Evolutionary conservation across 1,140 invertebrate species (phyloP).

Genomic region (Drosophila erecta): DNA sequence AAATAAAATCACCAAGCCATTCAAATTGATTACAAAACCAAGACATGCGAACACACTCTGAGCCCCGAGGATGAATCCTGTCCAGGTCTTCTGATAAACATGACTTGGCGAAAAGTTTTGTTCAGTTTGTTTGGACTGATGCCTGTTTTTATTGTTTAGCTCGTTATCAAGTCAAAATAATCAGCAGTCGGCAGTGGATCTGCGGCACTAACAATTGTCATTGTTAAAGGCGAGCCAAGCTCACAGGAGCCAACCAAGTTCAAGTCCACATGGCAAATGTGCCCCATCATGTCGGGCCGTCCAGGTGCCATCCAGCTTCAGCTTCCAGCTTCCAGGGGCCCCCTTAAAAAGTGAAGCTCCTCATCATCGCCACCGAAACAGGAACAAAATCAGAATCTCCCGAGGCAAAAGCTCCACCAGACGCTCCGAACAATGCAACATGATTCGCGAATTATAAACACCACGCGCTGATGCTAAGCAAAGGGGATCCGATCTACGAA

Average conservation of each 20-base stretch:
- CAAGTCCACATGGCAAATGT: slow-evolving; percentile 56
- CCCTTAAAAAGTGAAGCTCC: slow-evolving; percentile 81
- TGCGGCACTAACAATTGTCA: slow-evolving; percentile 75
- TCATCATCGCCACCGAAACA: slow-evolving; percentile 63
- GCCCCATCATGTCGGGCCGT: slow-evolving; percentile 61
- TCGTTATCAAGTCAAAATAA: slow-evolving; percentile 84
- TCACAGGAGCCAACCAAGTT: slow-evolving; percentile 63
- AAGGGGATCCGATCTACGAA: background rate
- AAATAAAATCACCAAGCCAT: slow-evolving; percentile 57
- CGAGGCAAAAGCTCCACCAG: slow-evolving; percentile 40
- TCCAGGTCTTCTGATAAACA: slow-evolving; percentile 68
- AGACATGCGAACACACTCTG: slow-evolving; percentile 5
- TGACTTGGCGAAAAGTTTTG: slow-evolving; percentile 65
- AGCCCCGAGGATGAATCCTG: slow-evolving; percentile 43
- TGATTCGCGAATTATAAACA: slow-evolving; percentile 83
- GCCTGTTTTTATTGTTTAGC: slow-evolving; percentile 84
- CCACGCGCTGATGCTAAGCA: slow-evolving; percentile 41
- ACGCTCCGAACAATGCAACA: slow-evolving; percentile 77
- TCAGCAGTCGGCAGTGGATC: slow-evolving; percentile 59
- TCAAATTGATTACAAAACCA: slow-evolving; percentile 74
- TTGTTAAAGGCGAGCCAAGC: slow-evolving; percentile 72
- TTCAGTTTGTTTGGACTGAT: slow-evolving; percentile 58
- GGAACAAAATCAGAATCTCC: slow-evolving; percentile 44
- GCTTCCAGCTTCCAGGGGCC: slow-evolving; percentile 20
- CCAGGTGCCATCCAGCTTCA: slow-evolving; percentile 1